phyloP scores from a whole-genome alignment of 1,140 invertebrate genomes.

The Lepidostoma basale region DNA sequence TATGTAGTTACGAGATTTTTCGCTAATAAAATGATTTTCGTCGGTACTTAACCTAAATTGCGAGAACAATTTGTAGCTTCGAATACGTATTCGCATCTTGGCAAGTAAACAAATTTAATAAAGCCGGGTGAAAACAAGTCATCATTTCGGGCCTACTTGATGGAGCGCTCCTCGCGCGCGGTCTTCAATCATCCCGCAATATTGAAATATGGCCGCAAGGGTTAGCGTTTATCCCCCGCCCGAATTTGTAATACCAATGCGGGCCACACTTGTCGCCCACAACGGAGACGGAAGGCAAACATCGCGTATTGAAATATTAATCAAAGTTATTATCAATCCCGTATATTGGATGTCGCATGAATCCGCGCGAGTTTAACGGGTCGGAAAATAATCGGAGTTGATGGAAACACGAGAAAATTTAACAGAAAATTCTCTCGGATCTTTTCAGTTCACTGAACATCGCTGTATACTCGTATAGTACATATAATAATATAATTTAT shows the following conservation, averaged over 20 bases:
- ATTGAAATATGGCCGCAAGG: neutral
- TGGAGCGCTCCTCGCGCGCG: neutral
- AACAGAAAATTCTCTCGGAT: neutral
- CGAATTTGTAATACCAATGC: neutral
- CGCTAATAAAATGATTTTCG: no score
- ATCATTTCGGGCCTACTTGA: neutral
- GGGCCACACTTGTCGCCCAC: neutral
- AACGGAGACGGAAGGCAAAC: neutral
- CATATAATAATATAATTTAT: neutral
- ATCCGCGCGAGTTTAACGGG: neutral
- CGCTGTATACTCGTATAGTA: neutral
- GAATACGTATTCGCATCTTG: no score
- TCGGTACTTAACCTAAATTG: no score
- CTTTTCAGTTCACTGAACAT: neutral
- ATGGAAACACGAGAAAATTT: conserved; percentile 1
- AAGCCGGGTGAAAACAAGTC: no score
- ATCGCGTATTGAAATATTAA: neutral
- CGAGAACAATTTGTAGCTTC: no score
- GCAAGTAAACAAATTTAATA: no score
- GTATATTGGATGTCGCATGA: neutral
- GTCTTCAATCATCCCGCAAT: neutral
- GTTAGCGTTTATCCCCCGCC: neutral
- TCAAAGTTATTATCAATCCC: neutral
- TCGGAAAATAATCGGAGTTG: conserved; percentile 5
- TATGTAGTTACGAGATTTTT: no score